Conservation (phyloP, 2,113 vertebrate genomes). For the Aldabrachelys gigantea region DNA sequence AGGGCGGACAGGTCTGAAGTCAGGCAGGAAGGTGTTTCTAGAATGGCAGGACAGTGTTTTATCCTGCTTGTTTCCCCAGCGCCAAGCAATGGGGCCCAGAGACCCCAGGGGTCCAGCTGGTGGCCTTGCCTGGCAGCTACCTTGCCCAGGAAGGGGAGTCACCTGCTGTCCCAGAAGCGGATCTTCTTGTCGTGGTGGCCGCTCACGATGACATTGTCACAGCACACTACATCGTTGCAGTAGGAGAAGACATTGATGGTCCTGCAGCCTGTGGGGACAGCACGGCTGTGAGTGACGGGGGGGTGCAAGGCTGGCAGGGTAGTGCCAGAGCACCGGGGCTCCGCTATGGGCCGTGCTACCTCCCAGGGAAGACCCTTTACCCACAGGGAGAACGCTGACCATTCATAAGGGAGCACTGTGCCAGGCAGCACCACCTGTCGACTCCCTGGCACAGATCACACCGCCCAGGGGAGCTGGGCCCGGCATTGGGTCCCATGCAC, state of each 20-base stretch:
- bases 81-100: not conserved
- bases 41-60: not conserved
- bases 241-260: conserved; percentile 81
- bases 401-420: not conserved
- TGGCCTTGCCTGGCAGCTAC: not conserved
- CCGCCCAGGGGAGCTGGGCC: not conserved
- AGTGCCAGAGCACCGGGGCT: not conserved
- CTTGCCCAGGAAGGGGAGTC: not conserved
- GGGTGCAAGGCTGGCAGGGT: not conserved
- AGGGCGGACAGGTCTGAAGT: not conserved
- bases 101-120: not conserved
- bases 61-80: not conserved
- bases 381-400: not conserved
- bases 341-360: not conserved
- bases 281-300: too few species aligned
- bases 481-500: not conserved
- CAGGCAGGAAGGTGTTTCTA: not conserved
- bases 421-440: too few species aligned
- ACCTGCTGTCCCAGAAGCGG: conserved; percentile 92
- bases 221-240: conserved; percentile 90
- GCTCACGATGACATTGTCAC: conserved; percentile 84
- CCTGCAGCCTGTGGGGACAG: conserved; percentile 78
- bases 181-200: conserved; percentile 89
- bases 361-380: not conserved
- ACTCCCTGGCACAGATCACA: too few species aligned